Percentiles rank a stretch among this genome's conserved stretches.
Evolutionary conservation across 2,113 vertebrate species (phyloP).

Genomic region (Nansenia antarctica): DNA sequence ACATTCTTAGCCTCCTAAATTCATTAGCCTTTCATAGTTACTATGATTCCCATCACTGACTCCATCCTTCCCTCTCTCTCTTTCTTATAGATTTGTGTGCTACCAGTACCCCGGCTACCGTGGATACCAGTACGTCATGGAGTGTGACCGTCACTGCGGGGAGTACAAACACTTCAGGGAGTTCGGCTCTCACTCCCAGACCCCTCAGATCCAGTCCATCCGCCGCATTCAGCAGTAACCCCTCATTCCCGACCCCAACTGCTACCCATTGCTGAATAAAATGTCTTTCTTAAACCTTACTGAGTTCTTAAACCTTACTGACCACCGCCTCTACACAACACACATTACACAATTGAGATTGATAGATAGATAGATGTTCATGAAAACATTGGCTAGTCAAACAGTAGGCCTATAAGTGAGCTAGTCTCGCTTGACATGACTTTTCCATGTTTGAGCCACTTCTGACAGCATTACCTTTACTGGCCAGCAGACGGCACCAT

Average conservation of each 20-base stretch:
- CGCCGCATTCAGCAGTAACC: constrained; percentile 91
- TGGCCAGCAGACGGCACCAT: constrained; percentile 46
- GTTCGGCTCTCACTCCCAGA: constrained; percentile 89
- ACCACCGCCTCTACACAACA: constrained; percentile 33
- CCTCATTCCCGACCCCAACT: constrained; percentile 29
- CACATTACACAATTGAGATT: background rate
- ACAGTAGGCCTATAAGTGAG: background rate
- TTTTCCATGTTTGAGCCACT: too few relatives aligned
- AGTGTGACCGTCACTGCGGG: constrained; percentile 87
- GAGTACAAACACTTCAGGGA: constrained; percentile 91
- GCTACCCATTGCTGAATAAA: constrained; percentile 72
- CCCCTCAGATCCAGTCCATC: constrained; percentile 92
- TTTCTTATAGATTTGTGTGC: constrained; percentile 84
- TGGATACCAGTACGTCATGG: constrained; percentile 93
- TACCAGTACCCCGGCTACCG: constrained; percentile 93
- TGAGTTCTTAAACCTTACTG: constrained; percentile 69
- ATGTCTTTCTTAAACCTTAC: constrained; percentile 74
- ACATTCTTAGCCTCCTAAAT: background rate
- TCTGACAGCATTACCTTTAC: constrained; percentile 21
- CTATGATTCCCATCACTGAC: background rate
- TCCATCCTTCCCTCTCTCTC: background rate
- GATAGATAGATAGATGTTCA: background rate
- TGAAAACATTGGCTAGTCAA: background rate
- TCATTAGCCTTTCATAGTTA: constrained; percentile 8
- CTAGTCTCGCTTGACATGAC: background rate